Evolutionary conservation across 2,888 invertebrate species (phyloP).

Genomic region (Drosophila atripex): DNA sequence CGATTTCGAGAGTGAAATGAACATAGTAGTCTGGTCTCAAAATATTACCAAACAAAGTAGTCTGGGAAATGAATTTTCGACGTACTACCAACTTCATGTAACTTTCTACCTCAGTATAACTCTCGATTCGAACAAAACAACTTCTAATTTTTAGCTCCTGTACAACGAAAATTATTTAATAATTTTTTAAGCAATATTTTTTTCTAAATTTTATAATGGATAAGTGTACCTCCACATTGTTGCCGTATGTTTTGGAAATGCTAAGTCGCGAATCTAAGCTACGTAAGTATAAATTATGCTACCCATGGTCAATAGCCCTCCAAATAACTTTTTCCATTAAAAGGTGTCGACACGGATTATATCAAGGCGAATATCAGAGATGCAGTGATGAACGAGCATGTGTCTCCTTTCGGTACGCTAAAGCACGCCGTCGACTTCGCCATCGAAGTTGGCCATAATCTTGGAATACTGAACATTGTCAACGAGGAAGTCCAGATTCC

Average conservation of each 20-base stretch:
- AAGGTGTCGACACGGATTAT: conserved; percentile 25
- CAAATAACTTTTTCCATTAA: neutral
- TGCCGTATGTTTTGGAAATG: conserved; percentile 57
- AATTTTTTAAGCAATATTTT: neutral
- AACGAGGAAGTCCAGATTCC: conserved; percentile 11
- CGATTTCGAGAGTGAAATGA: neutral
- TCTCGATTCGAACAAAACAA: neutral
- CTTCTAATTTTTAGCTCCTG: neutral
- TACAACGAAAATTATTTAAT: neutral
- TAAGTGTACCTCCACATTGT: conserved; percentile 14
- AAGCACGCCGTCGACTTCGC: conserved; percentile 44
- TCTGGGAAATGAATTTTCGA: neutral
- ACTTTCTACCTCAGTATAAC: neutral
- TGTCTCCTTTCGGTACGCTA: conserved; percentile 32
- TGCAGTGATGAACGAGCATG: conserved; percentile 21
- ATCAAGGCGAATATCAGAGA: conserved; percentile 29
- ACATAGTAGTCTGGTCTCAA: neutral
- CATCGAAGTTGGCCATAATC: conserved; percentile 43
- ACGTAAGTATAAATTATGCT: conserved; percentile 41
- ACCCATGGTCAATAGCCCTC: too few species aligned
- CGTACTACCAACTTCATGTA: neutral
- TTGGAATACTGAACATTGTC: conserved; percentile 50
- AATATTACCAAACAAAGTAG: neutral
- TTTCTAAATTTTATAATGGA: conserved; percentile 48
- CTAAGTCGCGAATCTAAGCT: conserved; percentile 43